Percentiles rank a stretch among this genome's conserved stretches.
Evolutionary conservation across 2,797 vertebrate genomes (phyloP).

Genomic region (Allobates femoralis): DNA sequence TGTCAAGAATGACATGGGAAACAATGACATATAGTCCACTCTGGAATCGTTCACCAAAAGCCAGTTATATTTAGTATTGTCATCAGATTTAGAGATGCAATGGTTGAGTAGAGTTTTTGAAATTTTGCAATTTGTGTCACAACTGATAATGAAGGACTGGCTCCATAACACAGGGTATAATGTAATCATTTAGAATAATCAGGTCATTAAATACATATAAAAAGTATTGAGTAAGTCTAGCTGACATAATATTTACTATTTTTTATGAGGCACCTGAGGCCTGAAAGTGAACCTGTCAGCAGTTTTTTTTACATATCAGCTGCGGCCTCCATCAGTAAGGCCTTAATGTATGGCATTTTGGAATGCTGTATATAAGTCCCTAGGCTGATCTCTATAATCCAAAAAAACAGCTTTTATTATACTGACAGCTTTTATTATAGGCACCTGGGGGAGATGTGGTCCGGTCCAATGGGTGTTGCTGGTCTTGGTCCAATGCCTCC

Average conservation of each 20-base stretch:
- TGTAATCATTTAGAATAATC: background rate
- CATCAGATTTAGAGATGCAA: background rate
- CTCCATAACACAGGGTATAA: background rate
- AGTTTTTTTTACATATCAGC: too few relatives aligned
- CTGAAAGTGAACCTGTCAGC: too few relatives aligned
- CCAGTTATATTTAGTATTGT: background rate
- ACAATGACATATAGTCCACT: constrained; percentile 40
- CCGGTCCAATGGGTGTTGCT: too few relatives aligned
- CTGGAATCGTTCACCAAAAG: background rate
- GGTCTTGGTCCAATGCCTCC: too few relatives aligned
- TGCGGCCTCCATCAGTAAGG: too few relatives aligned
- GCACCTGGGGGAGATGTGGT: too few relatives aligned
- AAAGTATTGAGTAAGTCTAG: background rate
- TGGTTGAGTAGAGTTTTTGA: background rate
- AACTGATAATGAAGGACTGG: background rate
- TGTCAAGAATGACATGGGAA: constrained; percentile 23
- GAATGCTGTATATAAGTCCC: too few relatives aligned
- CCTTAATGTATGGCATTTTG: too few relatives aligned
- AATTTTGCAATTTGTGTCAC: background rate
- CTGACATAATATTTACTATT: background rate
- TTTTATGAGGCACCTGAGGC: background rate
- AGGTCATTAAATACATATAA: background rate
- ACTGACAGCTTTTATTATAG: too few relatives aligned
- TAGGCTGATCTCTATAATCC: too few relatives aligned
- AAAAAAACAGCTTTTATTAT: too few relatives aligned